These are phyloP conservation scores for Orientallactaga sibirica DNA, from an alignment of 2,797 vertebrate genomes.

Conservation along the genomic window DNA sequence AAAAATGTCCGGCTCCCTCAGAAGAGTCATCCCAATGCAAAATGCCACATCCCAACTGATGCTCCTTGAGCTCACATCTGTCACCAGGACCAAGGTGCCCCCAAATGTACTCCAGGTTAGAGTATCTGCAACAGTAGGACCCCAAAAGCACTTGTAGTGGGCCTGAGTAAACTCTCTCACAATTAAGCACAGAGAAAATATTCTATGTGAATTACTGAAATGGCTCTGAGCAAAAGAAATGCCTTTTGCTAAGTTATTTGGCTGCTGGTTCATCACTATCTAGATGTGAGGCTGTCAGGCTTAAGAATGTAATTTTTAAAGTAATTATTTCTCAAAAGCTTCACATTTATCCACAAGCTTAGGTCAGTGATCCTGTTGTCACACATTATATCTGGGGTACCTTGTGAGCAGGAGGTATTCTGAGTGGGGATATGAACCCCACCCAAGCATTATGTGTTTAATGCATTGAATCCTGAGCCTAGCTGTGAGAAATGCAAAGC, in stretches of 20 bases:
- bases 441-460: neutral
- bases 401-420: neutral
- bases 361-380: neutral
- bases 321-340: neutral
- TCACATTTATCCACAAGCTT: neutral
- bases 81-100: neutral
- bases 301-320: neutral
- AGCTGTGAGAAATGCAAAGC: neutral
- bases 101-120: neutral
- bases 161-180: conserved; percentile 15
- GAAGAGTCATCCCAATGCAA: conserved; percentile 18
- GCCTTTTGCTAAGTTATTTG: conserved; percentile 48
- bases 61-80: conserved; percentile 30
- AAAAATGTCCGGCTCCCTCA: neutral
- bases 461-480: neutral
- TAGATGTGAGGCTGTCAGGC: neutral
- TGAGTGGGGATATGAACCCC: neutral
- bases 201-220: conserved; percentile 61
- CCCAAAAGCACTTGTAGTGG: neutral
- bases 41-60: neutral
- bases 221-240: conserved; percentile 62
- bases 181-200: conserved; percentile 47
- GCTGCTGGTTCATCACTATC: conserved; percentile 34
- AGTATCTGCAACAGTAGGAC: conserved; percentile 36
- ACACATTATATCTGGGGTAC: neutral